Conservation (phyloP, 2,113 vertebrate genomes). For the Gavialis gangeticus region DNA sequence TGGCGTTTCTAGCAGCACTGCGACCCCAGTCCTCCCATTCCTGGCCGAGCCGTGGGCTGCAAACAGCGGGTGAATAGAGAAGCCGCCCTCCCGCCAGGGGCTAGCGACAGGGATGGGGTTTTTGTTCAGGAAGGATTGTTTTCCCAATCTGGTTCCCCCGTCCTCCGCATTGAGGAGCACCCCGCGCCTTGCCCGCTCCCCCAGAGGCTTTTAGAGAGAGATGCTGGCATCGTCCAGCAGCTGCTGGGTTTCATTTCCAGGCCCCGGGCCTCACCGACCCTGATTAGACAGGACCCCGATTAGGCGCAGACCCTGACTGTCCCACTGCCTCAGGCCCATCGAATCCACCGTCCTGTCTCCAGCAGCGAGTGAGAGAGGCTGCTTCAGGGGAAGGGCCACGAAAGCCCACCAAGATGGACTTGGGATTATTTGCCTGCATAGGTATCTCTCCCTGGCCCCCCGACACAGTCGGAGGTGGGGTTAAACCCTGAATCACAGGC, state of each 20-base stretch:
- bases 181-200: no score
- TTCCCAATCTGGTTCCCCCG: not conserved
- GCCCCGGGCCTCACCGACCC: rapidly evolving
- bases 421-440: not conserved
- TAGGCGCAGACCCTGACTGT: not conserved
- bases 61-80: not conserved
- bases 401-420: not conserved
- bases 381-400: not conserved
- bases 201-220: no score
- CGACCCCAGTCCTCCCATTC: not conserved
- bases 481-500: not conserved
- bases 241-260: rapidly evolving
- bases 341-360: not conserved
- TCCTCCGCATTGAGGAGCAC: not conserved
- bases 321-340: not conserved
- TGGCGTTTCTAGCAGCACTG: not conserved
- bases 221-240: no score
- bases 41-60: not conserved
- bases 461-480: not conserved
- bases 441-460: not conserved
- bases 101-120: not conserved
- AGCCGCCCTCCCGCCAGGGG: not conserved
- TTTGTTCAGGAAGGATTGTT: not conserved
- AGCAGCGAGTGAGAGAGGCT: not conserved
- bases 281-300: not conserved